Evolutionary conservation across 2,888 invertebrate genomes (phyloP), one percentile per base, ranked within the genome.

Genomic region (Campaea margaritaria): DNA sequence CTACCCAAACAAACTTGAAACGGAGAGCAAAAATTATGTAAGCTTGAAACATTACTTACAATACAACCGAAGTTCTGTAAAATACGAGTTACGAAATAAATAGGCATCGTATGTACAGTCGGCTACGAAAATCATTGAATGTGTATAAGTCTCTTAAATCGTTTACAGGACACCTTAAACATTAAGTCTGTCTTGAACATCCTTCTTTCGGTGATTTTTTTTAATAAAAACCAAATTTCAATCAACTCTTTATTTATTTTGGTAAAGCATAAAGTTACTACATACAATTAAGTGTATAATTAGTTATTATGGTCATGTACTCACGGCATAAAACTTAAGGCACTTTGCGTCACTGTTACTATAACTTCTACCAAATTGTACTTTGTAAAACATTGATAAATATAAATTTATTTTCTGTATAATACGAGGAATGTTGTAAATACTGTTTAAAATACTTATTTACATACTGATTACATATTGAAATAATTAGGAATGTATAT

Each of bases 381-480:
- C 69, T 64, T 50, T 34, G 43, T 54, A 55, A 38, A 47, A 21
- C 12, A 43, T 51, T 41, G 27, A 48, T 55, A 41, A 36, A 36
- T 27, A 49, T 43, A 38, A 49, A 51, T 21, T 14, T 47, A 58
- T 47, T 16, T 57, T 46, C 16, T 31, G 27, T 43, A 51, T 52
- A 57, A 58, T 68, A 70, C 73, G 4, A 77, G 86, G 86, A 87
- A 87, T 86, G 88, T 77, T 43, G 34, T 41, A 74, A 83, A 85
- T 85, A 83, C 78, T 79, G 76, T 69, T 71, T 31, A 50, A 46
- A 57, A 58, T 57, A 63, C 57, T 63, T 58, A 55, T 56, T 63
- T 56, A 54, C 44, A 55, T 47, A 51, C 28, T 44, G 50, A 51
- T 55, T 34, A 15, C 27, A n/a, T 27, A 34, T 12, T 42, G 9